Conservation (phyloP, 2,797 vertebrate genomes). For the Harpagifer antarcticus region DNA sequence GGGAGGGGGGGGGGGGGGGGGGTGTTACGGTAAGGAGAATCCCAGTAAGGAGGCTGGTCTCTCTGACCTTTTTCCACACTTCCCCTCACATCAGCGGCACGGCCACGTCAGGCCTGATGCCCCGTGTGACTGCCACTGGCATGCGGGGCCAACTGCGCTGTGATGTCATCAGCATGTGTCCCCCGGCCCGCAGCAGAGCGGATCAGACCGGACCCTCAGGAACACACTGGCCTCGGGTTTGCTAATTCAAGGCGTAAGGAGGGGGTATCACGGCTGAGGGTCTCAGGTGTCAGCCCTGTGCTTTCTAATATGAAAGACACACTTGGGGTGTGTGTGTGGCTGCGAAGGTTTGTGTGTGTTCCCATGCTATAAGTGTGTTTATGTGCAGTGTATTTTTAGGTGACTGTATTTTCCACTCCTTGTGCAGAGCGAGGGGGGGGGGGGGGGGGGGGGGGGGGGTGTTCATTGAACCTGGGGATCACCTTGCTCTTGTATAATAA, state of each 20-base stretch:
- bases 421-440: conserved; percentile 70
- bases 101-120: conserved; percentile 72
- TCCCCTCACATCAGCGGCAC: conserved; percentile 9
- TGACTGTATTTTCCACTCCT: conserved; percentile 87
- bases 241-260: conserved; percentile 45
- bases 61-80: conserved; percentile 47
- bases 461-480: conserved; percentile 43
- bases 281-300: conserved; percentile 83
- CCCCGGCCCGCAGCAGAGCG: conserved; percentile 18
- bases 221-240: conserved; percentile 46
- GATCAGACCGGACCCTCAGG: conserved; percentile 66
- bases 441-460: neutral
- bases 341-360: conserved; percentile 12
- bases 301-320: conserved; percentile 85
- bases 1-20: too few species aligned
- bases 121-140: conserved; percentile 78
- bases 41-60: conserved; percentile 17
- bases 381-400: conserved; percentile 84
- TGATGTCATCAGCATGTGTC: conserved; percentile 74
- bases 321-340: conserved; percentile 39
- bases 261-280: conserved; percentile 39
- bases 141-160: conserved; percentile 69
- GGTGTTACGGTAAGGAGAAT: conserved; percentile 32
- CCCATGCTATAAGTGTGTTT: conserved; percentile 61
- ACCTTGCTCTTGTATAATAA: conserved; percentile 51